Percentiles rank a stretch among this genome's conserved stretches.
Evolutionary conservation across 1,140 invertebrate species (phyloP).

Genomic region (Tetraneura akinire): DNA sequence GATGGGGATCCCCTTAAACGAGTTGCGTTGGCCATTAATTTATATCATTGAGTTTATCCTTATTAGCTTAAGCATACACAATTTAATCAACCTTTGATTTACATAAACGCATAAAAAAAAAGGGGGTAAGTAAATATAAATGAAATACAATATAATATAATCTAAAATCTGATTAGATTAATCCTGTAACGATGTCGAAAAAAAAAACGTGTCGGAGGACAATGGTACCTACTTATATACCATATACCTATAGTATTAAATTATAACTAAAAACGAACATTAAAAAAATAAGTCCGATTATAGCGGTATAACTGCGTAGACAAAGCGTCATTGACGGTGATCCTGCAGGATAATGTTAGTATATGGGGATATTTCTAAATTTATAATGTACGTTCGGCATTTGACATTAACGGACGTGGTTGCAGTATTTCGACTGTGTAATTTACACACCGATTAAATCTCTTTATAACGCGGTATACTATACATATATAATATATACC

Average conservation of each 20-base stretch:
- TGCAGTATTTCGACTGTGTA: constrained; percentile 15
- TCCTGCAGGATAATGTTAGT: constrained; percentile 1
- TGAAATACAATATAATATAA: not conserved
- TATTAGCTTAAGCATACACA: not conserved
- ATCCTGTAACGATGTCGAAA: not conserved
- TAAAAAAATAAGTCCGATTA: constrained; percentile 21
- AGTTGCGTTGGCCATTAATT: no score
- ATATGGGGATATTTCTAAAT: not conserved
- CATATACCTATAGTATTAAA: no score
- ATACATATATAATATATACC: no score
- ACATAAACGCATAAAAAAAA: not conserved
- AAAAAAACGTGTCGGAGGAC: not conserved
- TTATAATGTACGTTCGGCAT: not conserved
- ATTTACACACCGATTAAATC: no score
- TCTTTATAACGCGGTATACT: no score
- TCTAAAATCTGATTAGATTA: constrained; percentile 33
- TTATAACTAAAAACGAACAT: constrained; percentile 20
- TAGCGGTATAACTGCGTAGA: not conserved
- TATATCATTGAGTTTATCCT: not conserved
- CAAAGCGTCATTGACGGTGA: constrained; percentile 23
- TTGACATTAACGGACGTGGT: not conserved
- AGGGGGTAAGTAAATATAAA: not conserved
- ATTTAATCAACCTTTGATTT: constrained; percentile 12
- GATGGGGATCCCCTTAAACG: no score
- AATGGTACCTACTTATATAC: not conserved